A percentile compares a stretch with the other conserved stretches of the same genome.
Evolutionary conservation across 2,797 vertebrate genomes (phyloP).

Genomic region (Schizopygopsis pylzovi): DNA sequence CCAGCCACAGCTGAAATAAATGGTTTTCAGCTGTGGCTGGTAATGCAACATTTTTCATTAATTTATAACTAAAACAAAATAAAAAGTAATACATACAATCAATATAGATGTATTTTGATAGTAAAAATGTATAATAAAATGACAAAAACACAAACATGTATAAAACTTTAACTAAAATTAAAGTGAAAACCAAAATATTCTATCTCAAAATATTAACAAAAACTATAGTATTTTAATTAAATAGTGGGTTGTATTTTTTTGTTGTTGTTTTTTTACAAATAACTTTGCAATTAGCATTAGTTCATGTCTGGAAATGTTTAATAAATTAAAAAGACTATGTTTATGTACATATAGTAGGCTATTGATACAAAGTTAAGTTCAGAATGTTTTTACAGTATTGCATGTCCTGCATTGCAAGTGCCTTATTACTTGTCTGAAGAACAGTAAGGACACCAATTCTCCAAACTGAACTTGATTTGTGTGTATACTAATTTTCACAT

Average conservation of each 20-base stretch:
- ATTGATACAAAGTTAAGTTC: neutral
- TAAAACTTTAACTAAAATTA: neutral
- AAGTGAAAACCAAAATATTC: neutral
- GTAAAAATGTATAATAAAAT: neutral
- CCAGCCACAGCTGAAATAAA: too few relatives aligned
- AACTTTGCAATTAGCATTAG: neutral
- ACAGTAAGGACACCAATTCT: too few relatives aligned
- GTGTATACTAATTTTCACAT: too few relatives aligned
- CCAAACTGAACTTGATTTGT: neutral
- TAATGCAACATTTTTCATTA: neutral
- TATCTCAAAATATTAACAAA: neutral
- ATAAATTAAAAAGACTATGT: neutral
- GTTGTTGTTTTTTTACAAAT: neutral
- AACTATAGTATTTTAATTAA: neutral
- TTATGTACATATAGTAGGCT: neutral
- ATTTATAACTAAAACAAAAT: neutral
- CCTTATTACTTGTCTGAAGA: neutral
- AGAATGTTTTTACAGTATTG: neutral
- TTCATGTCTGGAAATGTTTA: neutral
- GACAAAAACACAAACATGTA: neutral
- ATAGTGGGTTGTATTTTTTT: neutral
- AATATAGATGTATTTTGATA: neutral
- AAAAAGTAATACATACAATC: neutral
- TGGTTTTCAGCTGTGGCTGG: neutral
- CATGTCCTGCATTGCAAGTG: neutral